These are phyloP conservation scores for Vidua chalybeata DNA, from an alignment of 2,113 vertebrate genomes.

Conservation along the genomic window DNA sequence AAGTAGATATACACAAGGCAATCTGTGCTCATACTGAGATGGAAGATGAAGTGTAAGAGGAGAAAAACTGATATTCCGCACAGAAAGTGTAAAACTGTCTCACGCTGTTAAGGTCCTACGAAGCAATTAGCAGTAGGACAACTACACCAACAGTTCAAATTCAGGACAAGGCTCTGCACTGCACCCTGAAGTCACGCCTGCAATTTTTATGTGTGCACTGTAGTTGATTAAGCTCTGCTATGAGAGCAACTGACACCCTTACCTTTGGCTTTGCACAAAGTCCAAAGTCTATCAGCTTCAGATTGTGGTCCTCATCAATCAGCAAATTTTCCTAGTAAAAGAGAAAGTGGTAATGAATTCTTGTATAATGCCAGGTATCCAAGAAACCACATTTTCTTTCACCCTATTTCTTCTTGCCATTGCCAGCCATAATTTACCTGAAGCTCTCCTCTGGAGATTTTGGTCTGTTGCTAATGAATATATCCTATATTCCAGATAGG, in stretches of 20 bases:
- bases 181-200: neutral
- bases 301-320: conserved; percentile 88
- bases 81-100: neutral
- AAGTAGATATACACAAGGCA: neutral
- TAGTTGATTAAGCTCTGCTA: neutral
- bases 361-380: neutral
- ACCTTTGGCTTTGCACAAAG: conserved; percentile 97
- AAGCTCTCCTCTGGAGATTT: neutral
- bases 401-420: neutral
- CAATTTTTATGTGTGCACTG: accelerated
- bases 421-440: neutral
- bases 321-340: conserved; percentile 89
- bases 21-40: neutral
- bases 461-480: accelerated
- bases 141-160: neutral
- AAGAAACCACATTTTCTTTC: neutral
- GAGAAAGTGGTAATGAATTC: neutral
- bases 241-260: neutral
- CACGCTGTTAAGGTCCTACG: too few relatives aligned
- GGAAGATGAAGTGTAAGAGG: neutral
- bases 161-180: neutral
- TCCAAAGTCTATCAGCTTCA: conserved; percentile 97
- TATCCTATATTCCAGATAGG: neutral
- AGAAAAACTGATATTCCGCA: neutral
- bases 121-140: neutral